phyloP scores from a whole-genome alignment of 2,888 invertebrate genomes.

The Drosophila mulleri region DNA sequence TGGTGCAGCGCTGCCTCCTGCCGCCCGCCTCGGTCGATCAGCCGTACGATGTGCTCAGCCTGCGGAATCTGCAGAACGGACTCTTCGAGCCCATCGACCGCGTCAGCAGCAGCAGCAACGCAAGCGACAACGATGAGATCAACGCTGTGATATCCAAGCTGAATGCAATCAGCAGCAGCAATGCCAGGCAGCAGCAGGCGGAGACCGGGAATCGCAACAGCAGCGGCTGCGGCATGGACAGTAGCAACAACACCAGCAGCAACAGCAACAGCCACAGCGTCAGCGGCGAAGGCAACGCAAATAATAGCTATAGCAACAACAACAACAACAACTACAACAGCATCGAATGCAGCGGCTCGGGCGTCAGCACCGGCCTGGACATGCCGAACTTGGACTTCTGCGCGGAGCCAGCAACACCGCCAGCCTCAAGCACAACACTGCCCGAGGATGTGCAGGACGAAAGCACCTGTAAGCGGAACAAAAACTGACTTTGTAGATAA shows the following conservation, averaged over 20 bases:
- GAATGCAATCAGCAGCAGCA: slow-evolving; percentile 3
- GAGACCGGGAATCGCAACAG: not conserved
- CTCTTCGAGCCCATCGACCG: slow-evolving; percentile 66
- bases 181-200: not conserved
- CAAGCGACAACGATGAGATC: not conserved
- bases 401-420: slow-evolving; percentile 17
- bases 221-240: not conserved
- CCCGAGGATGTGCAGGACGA: slow-evolving; percentile 75
- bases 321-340: not conserved
- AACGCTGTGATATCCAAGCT: not conserved
- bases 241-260: not conserved
- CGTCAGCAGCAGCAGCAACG: slow-evolving; percentile 22
- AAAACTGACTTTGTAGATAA: not conserved
- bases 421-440: slow-evolving; percentile 24
- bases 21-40: slow-evolving; percentile 86
- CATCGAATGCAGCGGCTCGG: not conserved
- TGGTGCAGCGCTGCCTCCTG: slow-evolving; percentile 89
- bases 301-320: not conserved
- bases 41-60: slow-evolving; percentile 74
- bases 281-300: not conserved
- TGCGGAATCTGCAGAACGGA: slow-evolving; percentile 73
- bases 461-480: slow-evolving; percentile 62
- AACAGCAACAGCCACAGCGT: not conserved
- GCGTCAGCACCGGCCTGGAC: slow-evolving; percentile 23
- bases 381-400: slow-evolving; percentile 61